These are phyloP conservation scores for Pseudolaguvia tuberculata DNA, from an alignment of 2,113 vertebrate species.

Conservation along the genomic window DNA sequence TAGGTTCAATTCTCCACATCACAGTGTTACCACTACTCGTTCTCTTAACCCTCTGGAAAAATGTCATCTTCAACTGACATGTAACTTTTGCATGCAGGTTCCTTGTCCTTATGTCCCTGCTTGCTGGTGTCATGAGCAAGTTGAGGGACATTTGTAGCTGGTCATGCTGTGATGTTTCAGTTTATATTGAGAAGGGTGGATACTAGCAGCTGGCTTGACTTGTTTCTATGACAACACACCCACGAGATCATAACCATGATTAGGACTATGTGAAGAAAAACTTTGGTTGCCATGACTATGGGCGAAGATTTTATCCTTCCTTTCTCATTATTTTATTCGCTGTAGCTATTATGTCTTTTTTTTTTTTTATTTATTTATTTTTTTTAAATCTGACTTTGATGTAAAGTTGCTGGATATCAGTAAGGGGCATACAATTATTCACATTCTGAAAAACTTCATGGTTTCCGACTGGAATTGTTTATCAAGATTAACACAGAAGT, in stretches of 20 bases:
- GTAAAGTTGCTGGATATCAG: not conserved
- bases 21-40: no score
- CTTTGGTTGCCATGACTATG: slow-evolving; percentile 65
- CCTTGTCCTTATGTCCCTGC: not conserved
- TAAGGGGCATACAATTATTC: no score
- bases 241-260: slow-evolving; percentile 62
- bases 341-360: not conserved
- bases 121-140: slow-evolving; percentile 8
- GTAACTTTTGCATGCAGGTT: not conserved
- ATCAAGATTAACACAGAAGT: slow-evolving; percentile 4
- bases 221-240: slow-evolving; percentile 75
- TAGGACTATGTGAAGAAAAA: slow-evolving; percentile 59
- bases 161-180: slow-evolving; percentile 50
- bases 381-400: not conserved
- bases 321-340: not conserved
- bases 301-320: slow-evolving; percentile 53
- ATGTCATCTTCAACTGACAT: not conserved
- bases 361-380: no score
- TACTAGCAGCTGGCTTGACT: slow-evolving; percentile 65
- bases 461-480: slow-evolving; percentile 10
- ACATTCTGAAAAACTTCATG: no score
- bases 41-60: no score
- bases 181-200: not conserved
- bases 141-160: not conserved
- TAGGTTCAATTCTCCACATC: no score